Base-by-base conservation (phyloP, 2,113 vertebrate species). In the Machaerirhynchus nigripectus region DNA sequence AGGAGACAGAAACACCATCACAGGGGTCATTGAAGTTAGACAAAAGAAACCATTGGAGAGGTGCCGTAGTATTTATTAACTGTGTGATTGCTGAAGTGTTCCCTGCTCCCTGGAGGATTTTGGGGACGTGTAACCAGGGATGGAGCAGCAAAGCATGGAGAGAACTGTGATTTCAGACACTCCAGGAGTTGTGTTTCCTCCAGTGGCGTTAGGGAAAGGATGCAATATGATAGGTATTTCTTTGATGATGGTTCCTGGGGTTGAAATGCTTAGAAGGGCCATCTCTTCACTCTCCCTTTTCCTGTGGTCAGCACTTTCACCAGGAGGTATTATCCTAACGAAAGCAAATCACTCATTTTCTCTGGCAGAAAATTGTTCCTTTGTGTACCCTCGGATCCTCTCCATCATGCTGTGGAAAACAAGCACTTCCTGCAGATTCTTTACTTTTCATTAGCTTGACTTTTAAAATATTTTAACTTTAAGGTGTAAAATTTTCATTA, bases 331-430 rank as follows among this genome's bases (percentile, higher is more conserved):
- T 65, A 49, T n/a, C 63, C 10, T 63, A 83, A 52, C 11, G 3
- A 80, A 71, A 68, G 24, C 40, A 74, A 31, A 42, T 30, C 3
- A 37, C 7, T 59, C 3, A 3, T 71, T 71, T 46, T n/a, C 13
- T 89, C 75, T 27, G 14, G 4, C 37, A 80, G 15, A 68, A 91
- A 70, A 55, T 24, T 11, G 0, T 7, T 67, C 6, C 19, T 90
- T 59, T 1, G 0, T 17, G 10, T 56, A 22, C 27, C 7, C 35
- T 13, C 1, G 0, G 14, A 59, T 19, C 9, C 6, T 9, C 1
- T 13, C 21, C 3, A 7, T 10, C 8, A 8, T 15, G 5, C 4
- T 49, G 18, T 19, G 35, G 42, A 87, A 78, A 87, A 21, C 7
- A 73, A n/a, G 3, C 5, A 71, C 2, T 80, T 88, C 15, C 13